phyloP scores from a whole-genome alignment of 2,113 vertebrate species.

The Bungarus multicinctus region DNA sequence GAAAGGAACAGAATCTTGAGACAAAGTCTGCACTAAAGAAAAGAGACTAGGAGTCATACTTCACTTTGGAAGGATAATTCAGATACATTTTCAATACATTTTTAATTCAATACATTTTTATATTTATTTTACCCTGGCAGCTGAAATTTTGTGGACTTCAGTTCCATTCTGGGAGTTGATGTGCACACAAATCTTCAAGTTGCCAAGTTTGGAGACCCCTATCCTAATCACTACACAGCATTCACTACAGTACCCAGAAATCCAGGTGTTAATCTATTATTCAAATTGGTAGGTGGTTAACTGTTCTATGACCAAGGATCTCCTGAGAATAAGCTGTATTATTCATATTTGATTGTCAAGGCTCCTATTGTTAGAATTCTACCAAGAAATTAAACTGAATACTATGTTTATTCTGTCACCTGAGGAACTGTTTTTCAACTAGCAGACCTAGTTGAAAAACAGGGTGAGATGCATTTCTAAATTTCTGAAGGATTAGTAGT shows the following conservation, averaged over 20 bases:
- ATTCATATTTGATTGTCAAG: slow-evolving; percentile 2
- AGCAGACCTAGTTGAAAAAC: slow-evolving; percentile 4
- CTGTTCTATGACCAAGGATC: not conserved
- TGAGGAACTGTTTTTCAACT: slow-evolving; percentile 17
- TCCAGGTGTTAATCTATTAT: no score
- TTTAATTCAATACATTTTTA: not conserved
- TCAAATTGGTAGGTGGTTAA: not conserved
- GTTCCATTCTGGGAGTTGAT: not conserved
- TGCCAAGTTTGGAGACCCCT: not conserved
- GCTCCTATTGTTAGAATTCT: not conserved
- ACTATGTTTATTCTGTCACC: not conserved
- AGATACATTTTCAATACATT: not conserved
- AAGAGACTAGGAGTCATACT: not conserved
- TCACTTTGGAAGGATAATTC: not conserved
- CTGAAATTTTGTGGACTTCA: not conserved
- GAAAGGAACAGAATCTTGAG: not conserved
- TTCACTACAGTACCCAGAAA: not conserved
- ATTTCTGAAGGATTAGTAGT: slow-evolving; percentile 16
- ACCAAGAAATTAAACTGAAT: slow-evolving; percentile 19
- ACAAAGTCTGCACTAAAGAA: not conserved
- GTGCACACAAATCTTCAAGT: not conserved
- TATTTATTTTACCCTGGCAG: not conserved
- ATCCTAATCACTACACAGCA: not conserved
- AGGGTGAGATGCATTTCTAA: slow-evolving; percentile 43
- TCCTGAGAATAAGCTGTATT: not conserved